Evolutionary conservation across 2,113 vertebrate genomes (phyloP).

Genomic region (Lethenteron camtschaticum): DNA sequence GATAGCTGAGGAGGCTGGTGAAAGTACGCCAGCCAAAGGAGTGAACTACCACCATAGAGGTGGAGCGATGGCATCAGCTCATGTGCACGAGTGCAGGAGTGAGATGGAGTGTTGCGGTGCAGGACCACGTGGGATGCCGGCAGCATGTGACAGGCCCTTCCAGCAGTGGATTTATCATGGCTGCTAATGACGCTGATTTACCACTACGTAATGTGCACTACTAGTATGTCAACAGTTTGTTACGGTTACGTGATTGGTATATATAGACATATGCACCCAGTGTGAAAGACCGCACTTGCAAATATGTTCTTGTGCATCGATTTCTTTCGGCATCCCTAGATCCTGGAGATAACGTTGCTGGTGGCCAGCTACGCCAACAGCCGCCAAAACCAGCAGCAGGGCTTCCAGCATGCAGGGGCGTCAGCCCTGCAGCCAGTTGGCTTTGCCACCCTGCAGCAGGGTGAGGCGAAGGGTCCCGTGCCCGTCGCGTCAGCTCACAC

Average conservation of each 20-base stretch:
- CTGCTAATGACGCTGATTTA: constrained; percentile 4
- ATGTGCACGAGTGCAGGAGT: no score
- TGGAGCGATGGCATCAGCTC: no score
- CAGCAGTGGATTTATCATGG: constrained; percentile 4
- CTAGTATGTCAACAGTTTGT: constrained; percentile 11
- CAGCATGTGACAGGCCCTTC: background rate
- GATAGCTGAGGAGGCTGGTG: no score
- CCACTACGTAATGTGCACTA: constrained; percentile 10
- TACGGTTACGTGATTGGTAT: background rate
- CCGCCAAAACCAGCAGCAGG: constrained; percentile 9
- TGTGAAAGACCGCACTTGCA: background rate
- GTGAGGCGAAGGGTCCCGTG: no score
- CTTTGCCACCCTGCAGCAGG: no score
- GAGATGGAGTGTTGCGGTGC: no score
- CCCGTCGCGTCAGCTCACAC: no score
- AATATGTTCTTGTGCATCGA: background rate
- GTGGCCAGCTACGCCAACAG: constrained; percentile 78
- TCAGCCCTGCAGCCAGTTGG: no score
- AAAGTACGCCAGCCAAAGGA: no score
- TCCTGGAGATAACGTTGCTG: constrained; percentile 72
- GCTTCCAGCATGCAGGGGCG: no score
- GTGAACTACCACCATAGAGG: no score
- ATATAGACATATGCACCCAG: background rate
- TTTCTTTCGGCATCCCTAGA: constrained; percentile 28
- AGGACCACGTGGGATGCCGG: no score